A percentile compares a stretch with the other conserved stretches of the same genome.
phyloP scores from a whole-genome alignment of 2,113 vertebrate genomes.

The Laterallus jamaicensis region DNA sequence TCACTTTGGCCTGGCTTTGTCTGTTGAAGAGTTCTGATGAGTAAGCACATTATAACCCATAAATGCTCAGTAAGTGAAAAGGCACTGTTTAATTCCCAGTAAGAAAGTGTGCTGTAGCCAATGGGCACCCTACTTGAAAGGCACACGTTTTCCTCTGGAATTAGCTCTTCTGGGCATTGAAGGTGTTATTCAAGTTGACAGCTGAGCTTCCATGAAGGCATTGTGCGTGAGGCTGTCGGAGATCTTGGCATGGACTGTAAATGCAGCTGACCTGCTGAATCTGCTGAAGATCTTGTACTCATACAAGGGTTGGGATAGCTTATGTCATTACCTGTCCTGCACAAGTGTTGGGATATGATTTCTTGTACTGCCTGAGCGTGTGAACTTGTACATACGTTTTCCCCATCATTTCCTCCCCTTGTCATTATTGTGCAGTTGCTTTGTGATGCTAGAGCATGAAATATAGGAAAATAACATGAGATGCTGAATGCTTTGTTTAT shows the following conservation, averaged over 20 bases:
- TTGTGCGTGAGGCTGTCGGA: neutral
- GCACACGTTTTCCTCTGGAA: neutral
- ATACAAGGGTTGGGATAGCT: fast-evolving
- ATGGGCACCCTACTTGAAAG: neutral
- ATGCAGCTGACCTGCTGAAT: fast-evolving
- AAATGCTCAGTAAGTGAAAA: neutral
- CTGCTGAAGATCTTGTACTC: neutral
- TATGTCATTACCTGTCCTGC: neutral
- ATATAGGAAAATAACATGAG: neutral
- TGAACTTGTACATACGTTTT: neutral
- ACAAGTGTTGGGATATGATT: neutral
- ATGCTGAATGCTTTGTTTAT: neutral
- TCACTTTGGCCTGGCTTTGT: slow-evolving; percentile 10
- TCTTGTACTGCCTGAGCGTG: neutral
- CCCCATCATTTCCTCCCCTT: neutral
- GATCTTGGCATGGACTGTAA: neutral
- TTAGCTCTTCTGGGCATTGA: neutral
- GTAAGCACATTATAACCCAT: neutral
- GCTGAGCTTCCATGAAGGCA: neutral
- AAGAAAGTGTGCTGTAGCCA: neutral
- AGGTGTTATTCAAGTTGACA: neutral
- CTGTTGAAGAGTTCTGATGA: neutral
- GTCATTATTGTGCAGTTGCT: neutral
- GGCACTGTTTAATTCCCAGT: neutral
- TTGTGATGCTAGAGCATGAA: neutral